Base-by-base conservation (phyloP, 2,797 vertebrate species). In the Kryptopterus vitreolus region DNA sequence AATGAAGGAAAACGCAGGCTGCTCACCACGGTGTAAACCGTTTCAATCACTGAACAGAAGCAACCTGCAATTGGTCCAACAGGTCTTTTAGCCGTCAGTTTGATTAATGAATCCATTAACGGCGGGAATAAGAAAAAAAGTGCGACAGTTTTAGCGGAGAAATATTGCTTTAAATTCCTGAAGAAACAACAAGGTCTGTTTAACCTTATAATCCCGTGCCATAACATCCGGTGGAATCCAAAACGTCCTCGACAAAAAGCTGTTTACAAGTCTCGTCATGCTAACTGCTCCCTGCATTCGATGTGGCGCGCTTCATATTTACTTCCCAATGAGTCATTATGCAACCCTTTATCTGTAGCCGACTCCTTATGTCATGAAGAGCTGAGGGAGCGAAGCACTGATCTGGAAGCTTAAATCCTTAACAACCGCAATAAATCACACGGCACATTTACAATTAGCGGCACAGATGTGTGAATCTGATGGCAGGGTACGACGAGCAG, bases 51-150 rank as follows among this genome's bases (percentile, higher is more conserved):
- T 84, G 82, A 76, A 86, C 80, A 86, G 87, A 86, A 84, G 59
- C 33, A 69, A 86, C 79, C 77, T 57, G 76, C 55, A 81, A 82
- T 78, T 77, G 76, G 72, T 74, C 63, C 81, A 83, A 84, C 74
- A 11, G 79, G 87, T 85, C 81, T 59, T 81, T 81, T 76, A 84
- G 80, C 66, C 86, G 86, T 84, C 88, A 88, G 87, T 86, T 89
- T 93, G 91, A 93, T 90, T 87, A 92, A 93, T 92, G 87, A 79
- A 86, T 88, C 86, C 81, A 90, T 92, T 91, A 89, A 84, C 81
- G 74, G 35, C 55, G 63, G 79, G n/a, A n/a, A n/a, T n/a, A 85
- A 86, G 88, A 75, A 86, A 70, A 86, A 57, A 87, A 75, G 57
- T 69, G 65, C 9, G 59, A 80, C 75, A 81, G 72, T 83, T 58